Conservation (phyloP, 2,113 vertebrate genomes). For the Serilophus lunatus region DNA sequence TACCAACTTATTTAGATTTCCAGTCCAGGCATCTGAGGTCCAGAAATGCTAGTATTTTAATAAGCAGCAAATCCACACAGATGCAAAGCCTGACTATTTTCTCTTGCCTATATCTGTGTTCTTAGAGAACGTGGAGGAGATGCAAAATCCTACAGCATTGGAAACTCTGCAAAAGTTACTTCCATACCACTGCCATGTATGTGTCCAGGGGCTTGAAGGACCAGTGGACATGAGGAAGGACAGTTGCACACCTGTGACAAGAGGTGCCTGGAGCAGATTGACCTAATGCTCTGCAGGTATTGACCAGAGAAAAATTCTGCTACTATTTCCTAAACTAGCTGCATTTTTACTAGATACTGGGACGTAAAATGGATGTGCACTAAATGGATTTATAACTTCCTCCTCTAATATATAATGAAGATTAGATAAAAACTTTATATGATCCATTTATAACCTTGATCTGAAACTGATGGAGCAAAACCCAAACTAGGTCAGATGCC, state of each 20-base stretch:
- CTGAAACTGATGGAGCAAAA: neutral
- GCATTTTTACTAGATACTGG: neutral
- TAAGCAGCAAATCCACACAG: neutral
- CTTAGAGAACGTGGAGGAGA: neutral
- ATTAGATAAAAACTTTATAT: neutral
- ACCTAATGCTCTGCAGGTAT: neutral
- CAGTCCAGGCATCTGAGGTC: neutral
- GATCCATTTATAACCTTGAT: neutral
- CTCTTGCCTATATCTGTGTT: neutral
- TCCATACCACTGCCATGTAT: neutral
- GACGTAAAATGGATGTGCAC: neutral
- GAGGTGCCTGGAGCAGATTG: neutral
- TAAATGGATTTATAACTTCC: neutral
- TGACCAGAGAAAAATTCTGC: neutral
- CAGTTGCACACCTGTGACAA: fast-evolving
- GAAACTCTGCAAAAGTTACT: neutral
- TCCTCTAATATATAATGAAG: neutral
- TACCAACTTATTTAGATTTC: constrained; percentile 29
- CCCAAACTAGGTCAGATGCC: neutral
- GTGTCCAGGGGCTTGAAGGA: neutral
- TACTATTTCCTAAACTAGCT: neutral
- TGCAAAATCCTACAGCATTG: neutral
- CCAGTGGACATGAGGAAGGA: neutral
- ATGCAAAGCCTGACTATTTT: neutral
- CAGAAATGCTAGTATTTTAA: neutral